Percentiles rank a stretch among this genome's conserved stretches.
Conservation (phyloP, 2,113 vertebrate species). For the Polypterus bichir region DNA sequence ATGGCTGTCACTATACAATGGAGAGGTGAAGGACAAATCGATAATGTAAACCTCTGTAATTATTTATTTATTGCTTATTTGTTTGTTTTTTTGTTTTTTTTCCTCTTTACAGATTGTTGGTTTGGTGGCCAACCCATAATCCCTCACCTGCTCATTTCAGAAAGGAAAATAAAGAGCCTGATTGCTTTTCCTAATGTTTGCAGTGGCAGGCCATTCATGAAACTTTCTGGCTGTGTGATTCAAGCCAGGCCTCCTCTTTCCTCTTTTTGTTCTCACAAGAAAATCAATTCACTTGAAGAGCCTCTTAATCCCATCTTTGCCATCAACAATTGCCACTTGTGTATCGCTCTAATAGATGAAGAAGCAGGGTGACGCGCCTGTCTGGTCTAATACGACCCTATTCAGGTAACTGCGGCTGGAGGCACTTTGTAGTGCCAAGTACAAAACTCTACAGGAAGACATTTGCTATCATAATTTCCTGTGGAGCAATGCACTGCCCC, state of each 20-base stretch:
- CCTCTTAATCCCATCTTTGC: slow-evolving; percentile 97
- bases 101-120: too few species aligned
- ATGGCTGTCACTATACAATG: too few species aligned
- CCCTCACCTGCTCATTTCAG: slow-evolving; percentile 48
- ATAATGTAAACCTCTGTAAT: too few species aligned
- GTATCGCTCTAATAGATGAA: slow-evolving; percentile 90
- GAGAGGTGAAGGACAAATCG: too few species aligned
- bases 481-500: slow-evolving; percentile 73
- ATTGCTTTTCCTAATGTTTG: slow-evolving; percentile 84
- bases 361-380: slow-evolving; percentile 95
- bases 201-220: slow-evolving; percentile 76
- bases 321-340: slow-evolving; percentile 98
- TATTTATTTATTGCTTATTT: too few species aligned
- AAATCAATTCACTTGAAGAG: slow-evolving; percentile 99
- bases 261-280: slow-evolving; percentile 93
- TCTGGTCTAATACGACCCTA: slow-evolving; percentile 96
- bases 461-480: slow-evolving; percentile 99
- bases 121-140: neutral
- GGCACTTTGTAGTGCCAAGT: slow-evolving; percentile 95
- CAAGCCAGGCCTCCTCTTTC: slow-evolving; percentile 58
- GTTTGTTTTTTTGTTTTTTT: too few species aligned
- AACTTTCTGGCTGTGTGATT: slow-evolving; percentile 88
- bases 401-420: slow-evolving; percentile 79
- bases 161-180: slow-evolving; percentile 62
- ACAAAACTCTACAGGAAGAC: slow-evolving; percentile 89